Base-by-base conservation (phyloP, 64 coral and sea anemone genomes). In the Hydrozoanthus tunicans region DNA sequence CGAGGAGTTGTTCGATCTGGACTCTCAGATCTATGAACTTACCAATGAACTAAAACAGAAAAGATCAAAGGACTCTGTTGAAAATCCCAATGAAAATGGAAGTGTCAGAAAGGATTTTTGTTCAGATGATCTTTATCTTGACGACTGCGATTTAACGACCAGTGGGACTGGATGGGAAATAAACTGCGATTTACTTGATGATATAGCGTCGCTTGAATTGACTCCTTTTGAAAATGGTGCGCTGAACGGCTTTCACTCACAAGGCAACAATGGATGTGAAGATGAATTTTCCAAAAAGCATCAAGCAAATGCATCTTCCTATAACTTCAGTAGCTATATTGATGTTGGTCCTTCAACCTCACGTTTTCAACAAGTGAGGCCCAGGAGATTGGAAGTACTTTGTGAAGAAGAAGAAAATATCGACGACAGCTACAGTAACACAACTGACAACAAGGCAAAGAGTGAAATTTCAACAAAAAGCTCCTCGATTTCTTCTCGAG, bases 1-100 rank as follows among this genome's bases (percentile, higher is more conserved):
- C 81, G 94, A 96, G 77, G 95, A 92, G 91, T 53, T 96, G 15
- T 93, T 94, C 59, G 92, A 93, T 10, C 83, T 96, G 43, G 95
- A 96, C 51, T 91, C 95, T 54, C 95, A 96, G 70, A 94, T 96
- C 61, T 90, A 83, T 66, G 81, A 92, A 62, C 73, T 94, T 24
- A 92, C 92, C 5, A 63, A 94, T 66, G 83, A 96, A 55, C 54
- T 96, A 10, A 82, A 61, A 54, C 81, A 77, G 25, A 96, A 90
- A 72, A 91, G 15, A 60, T 76, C 78, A 52, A 75, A 75, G 2
- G 84, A 56, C 13, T 9, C 62, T n/a, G 4, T 61, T 53, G 81
- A 20, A 88, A 59, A 6, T 15, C 69, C 15, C 43, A 12, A 60
- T 43, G 15, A 73, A 74, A 6, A 74, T 75, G 69, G 69, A 72